Evolutionary conservation across 2,797 vertebrate genomes (phyloP), one percentile per base, ranked within the genome.

Genomic region (Alfaro cultratus): DNA sequence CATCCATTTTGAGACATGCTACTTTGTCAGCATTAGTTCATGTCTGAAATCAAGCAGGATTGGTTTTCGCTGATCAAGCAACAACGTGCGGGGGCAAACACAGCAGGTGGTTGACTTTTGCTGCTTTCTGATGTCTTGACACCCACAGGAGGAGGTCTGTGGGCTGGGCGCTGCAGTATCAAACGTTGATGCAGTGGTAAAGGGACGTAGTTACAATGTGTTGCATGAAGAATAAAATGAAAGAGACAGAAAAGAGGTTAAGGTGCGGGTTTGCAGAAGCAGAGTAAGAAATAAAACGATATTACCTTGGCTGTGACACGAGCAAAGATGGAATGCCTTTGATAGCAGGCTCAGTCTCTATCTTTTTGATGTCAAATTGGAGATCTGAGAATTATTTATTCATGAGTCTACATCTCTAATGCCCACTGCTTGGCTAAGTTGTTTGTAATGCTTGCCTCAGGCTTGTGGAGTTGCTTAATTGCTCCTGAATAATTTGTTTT

Each of bases 121-220:
- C 75, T 76, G 80, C 80, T 78, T 74, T 92, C 88, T 94, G 92
- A 95, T 93, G 91, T 91, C 82, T 82, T 87, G 87, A 91, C 91
- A 92, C 88, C 88, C 88, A 79, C 86, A 81, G 84, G 87, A 92
- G 55, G 90, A 92, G 55, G 83, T 87, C 84, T 81, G 87, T 57
- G 83, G 85, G 91, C 83, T 46, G 80, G 82, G 84, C 76, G 86
- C 87, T 82, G 86, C 85, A 45, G 64, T 80, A 90, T 91, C 86
- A 88, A 93, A 87, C 46, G 47, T 51, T 31, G 81, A 80, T 83
- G 80, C 85, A 84, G 71, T 57, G 79, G 78, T 81, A 76, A 41
- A 60, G 84, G 80, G 79, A 85, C 85, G 87, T 89, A 91, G 93
- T 95, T 92, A 87, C 90, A 94, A 79, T 87, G 87, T 85, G 86